Percentiles rank a stretch among this genome's conserved stretches.
phyloP scores from a whole-genome alignment of 1,140 invertebrate genomes.

The Ctenoplectra terminalis region DNA sequence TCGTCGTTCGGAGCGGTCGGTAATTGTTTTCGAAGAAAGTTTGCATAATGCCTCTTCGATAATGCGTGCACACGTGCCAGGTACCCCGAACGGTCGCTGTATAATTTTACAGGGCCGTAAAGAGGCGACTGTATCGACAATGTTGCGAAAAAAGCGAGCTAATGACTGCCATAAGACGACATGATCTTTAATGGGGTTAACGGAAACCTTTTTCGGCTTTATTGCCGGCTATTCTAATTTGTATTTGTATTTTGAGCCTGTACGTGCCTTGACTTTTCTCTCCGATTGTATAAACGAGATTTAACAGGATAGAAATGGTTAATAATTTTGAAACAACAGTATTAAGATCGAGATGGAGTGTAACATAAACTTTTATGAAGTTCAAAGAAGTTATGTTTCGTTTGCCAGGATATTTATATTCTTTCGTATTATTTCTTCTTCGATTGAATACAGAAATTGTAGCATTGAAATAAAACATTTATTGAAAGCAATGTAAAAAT shows the following conservation, averaged over 20 bases:
- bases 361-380: too few species aligned
- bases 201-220: conserved; percentile 42
- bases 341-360: too few species aligned
- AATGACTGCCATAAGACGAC: conserved; percentile 55
- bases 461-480: too few species aligned
- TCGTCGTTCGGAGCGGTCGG: neutral
- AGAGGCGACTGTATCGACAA: conserved; percentile 23
- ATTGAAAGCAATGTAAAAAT: too few species aligned
- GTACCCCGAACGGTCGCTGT: conserved; percentile 39
- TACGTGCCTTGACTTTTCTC: neutral
- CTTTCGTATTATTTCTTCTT: too few species aligned
- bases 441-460: too few species aligned
- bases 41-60: conserved; percentile 73
- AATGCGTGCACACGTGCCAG: conserved; percentile 64
- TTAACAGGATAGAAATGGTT: neutral
- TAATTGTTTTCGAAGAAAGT: conserved; percentile 53
- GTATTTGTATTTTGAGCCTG: neutral
- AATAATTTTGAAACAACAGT: too few species aligned
- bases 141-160: conserved; percentile 41
- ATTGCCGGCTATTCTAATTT: neutral
- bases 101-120: conserved; percentile 65
- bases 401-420: too few species aligned
- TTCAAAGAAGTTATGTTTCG: too few species aligned
- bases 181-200: conserved; percentile 28
- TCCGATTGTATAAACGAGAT: neutral